Evolutionary conservation across 2,888 invertebrate species (phyloP), one percentile per base, ranked within the genome.

Genomic region (Ophion obscuratus): DNA sequence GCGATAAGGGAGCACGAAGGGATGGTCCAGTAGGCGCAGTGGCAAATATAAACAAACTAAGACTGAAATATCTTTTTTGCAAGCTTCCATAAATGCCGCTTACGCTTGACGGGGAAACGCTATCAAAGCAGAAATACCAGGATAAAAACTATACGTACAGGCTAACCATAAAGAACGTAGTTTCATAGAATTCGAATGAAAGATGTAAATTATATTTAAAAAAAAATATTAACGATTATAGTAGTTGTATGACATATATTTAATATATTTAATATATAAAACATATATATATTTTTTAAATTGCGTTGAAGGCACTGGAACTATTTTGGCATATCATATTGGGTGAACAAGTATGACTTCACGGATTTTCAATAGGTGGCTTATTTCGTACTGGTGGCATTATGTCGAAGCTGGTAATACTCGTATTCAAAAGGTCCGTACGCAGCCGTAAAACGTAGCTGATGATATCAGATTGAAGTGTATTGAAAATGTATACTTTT

Each of bases 1-100:
- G 59, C 24, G 62, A 75, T 76, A 76, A 81, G 24, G n/a, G 14
- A 59, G 5, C n/a, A 53, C 57, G 27, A 74, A 79, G 67, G 71
- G 71, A 74, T 40, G 79, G 20, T 61, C 61, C 73, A 14, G 40
- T 61, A 74, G 40, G 61, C 40, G 57, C 11, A 40, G 61, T 74
- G 36, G 75, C 62, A 62, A 59, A 74, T 73, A 74, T 24, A 14
- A 24, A 74, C 20, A 20, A 74, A 4, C 10, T 24, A 27, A 66
- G 40, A 57, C 20, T 20, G 73, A 44, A 47, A 47, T 47, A 76
- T 40, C 59, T 36, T 70, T 75, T 61, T 61, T 57, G 24, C 31
- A 36, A 59, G 57, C 20, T 24, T n/a, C 27, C 6, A 74, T 44
- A 67, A 79, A 79, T 83, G 74, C 59, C 57, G 47, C 53, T 57